A percentile compares a stretch with the other conserved stretches of the same genome.
phyloP scores from a whole-genome alignment of 2,113 vertebrate species.

The Pontoporia blainvillei region DNA sequence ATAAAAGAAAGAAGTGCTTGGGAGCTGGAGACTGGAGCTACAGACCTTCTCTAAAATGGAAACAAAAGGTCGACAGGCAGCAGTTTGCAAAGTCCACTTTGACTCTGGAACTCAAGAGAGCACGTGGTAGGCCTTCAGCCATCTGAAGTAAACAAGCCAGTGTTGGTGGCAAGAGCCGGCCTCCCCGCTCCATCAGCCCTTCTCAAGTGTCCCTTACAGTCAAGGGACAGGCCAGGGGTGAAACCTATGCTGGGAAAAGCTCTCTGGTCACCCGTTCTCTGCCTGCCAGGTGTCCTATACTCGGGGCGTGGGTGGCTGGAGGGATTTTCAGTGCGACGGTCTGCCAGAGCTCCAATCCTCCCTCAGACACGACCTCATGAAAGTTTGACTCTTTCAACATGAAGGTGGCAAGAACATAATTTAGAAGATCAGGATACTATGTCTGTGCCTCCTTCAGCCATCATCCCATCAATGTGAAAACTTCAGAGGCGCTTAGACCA shows the following conservation, averaged over 20 bases:
- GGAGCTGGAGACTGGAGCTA: not conserved
- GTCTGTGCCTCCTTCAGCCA: not conserved
- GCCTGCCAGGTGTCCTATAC: not conserved
- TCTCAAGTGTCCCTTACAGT: not conserved
- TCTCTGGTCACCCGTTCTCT: not conserved
- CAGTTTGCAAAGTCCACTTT: not conserved
- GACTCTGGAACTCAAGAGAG: not conserved
- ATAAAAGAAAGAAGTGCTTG: not conserved
- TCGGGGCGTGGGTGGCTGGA: not conserved
- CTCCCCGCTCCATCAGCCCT: not conserved
- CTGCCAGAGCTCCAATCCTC: not conserved
- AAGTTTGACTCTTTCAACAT: not conserved
- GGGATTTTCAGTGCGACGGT: no score
- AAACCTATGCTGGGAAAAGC: no score
- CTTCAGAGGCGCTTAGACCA: not conserved
- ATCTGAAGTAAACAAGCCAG: not conserved
- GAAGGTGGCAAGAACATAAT: not conserved
- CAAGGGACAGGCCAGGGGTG: not conserved
- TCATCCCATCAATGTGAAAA: not conserved
- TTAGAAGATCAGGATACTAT: not conserved
- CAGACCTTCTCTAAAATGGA: not conserved
- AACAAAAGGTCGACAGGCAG: accelerated
- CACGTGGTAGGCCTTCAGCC: not conserved
- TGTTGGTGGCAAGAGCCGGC: accelerated
- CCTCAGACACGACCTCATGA: not conserved